phyloP scores from a whole-genome alignment of 2,797 vertebrate species.

The Microctenopoma lineatum region DNA sequence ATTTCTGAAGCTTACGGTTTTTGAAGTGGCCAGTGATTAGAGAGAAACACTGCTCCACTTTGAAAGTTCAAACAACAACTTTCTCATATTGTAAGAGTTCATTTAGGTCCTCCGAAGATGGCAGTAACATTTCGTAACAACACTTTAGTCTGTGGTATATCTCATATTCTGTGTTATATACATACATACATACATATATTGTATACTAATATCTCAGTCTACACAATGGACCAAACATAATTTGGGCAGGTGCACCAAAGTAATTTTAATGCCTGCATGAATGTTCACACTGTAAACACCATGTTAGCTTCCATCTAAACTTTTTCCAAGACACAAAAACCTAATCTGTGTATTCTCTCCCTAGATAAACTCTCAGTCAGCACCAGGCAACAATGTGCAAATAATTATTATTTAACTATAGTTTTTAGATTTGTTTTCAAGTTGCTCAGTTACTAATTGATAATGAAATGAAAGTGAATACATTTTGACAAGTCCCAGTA shows the following conservation, averaged over 20 bases:
- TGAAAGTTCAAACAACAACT: slow-evolving; percentile 15
- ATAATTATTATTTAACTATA: no score
- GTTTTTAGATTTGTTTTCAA: no score
- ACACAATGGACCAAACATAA: neutral
- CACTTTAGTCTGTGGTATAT: neutral
- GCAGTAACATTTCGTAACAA: neutral
- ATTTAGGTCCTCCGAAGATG: neutral
- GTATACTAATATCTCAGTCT: neutral
- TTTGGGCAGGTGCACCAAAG: neutral
- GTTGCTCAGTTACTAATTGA: no score
- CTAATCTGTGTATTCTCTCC: slow-evolving; percentile 1
- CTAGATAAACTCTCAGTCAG: slow-evolving; percentile 7
- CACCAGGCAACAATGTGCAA: neutral
- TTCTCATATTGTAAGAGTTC: neutral
- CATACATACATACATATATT: no score
- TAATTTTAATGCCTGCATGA: neutral
- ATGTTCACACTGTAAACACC: neutral
- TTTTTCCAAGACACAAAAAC: slow-evolving; percentile 6
- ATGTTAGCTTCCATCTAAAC: slow-evolving; percentile 4
- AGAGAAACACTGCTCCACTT: slow-evolving; percentile 20
- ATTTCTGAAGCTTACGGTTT: slow-evolving; percentile 50
- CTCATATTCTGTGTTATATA: neutral
- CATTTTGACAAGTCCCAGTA: no score
- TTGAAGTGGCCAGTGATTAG: slow-evolving; percentile 55
- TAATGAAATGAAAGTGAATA: no score